These are phyloP conservation scores for Tuta absoluta DNA, from an alignment of 2,888 invertebrate genomes.

Conservation along the genomic window DNA sequence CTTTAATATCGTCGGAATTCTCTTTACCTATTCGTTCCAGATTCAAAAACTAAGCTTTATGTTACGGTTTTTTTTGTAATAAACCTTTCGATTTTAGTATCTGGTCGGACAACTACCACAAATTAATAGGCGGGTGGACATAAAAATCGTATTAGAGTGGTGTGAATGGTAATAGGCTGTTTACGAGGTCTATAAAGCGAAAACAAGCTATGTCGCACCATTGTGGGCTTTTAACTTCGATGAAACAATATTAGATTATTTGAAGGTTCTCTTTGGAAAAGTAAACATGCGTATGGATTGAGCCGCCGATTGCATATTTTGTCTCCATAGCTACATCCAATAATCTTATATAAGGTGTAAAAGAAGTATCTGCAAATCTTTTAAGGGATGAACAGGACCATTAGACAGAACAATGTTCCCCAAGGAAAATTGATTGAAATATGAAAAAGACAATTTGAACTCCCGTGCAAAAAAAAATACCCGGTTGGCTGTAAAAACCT, in stretches of 20 bases:
- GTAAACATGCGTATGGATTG: not conserved
- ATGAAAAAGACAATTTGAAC: too few species aligned
- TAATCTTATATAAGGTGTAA: too few species aligned
- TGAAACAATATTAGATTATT: constrained; percentile 29
- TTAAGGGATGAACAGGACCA: too few species aligned
- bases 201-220: constrained; percentile 65
- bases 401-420: too few species aligned
- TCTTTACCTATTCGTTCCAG: constrained; percentile 35
- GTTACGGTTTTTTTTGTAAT: constrained; percentile 52
- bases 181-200: constrained; percentile 64
- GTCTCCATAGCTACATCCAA: too few species aligned
- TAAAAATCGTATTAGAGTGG: constrained; percentile 64
- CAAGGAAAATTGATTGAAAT: too few species aligned
- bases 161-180: constrained; percentile 57
- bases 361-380: too few species aligned
- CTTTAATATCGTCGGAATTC: constrained; percentile 37
- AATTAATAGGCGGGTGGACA: constrained; percentile 63
- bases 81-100: constrained; percentile 64
- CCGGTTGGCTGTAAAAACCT: too few species aligned
- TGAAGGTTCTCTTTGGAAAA: constrained; percentile 1
- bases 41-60: constrained; percentile 43
- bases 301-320: too few species aligned
- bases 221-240: constrained; percentile 50
- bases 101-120: constrained; percentile 62
- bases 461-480: too few species aligned